A percentile compares a stretch with the other conserved stretches of the same genome.
These are phyloP conservation scores for Hoplodrina blanda DNA, from an alignment of 2,888 invertebrate genomes.

Conservation along the genomic window DNA sequence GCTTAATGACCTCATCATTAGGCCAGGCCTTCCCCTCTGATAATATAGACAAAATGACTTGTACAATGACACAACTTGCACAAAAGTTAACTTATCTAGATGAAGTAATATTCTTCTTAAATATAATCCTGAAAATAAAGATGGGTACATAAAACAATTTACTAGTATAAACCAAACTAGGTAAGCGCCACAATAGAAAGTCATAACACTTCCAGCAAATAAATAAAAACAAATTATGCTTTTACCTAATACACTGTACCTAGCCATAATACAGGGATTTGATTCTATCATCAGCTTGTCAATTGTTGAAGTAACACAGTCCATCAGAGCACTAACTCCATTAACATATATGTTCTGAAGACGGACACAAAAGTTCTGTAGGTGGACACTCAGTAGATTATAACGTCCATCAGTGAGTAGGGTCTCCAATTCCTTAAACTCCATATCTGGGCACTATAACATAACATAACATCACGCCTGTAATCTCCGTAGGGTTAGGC, in stretches of 20 bases:
- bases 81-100: slow-evolving; percentile 96
- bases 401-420: slow-evolving; percentile 92
- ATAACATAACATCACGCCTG: no score
- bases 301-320: slow-evolving; percentile 90
- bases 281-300: slow-evolving; percentile 91
- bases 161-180: background rate
- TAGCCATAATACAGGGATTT: slow-evolving; percentile 89
- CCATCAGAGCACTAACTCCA: slow-evolving; percentile 92
- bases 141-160: background rate
- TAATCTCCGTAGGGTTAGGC: no score
- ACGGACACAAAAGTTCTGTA: slow-evolving; percentile 91
- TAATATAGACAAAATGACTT: slow-evolving; percentile 93
- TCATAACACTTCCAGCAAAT: background rate
- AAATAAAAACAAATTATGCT: slow-evolving; percentile 9
- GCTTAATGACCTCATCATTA: slow-evolving; percentile 87
- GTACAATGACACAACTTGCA: slow-evolving; percentile 94
- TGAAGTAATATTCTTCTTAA: slow-evolving; percentile 95
- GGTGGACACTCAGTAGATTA: slow-evolving; percentile 89
- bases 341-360: slow-evolving; percentile 91
- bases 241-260: slow-evolving; percentile 93
- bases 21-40: slow-evolving; percentile 88
- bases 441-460: slow-evolving; percentile 95
- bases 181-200: no score
- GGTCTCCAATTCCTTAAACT: slow-evolving; percentile 92
- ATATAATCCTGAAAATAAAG: slow-evolving; percentile 93